These are phyloP conservation scores for Alces alces DNA, from an alignment of 2,113 vertebrate genomes.

Conservation along the genomic window DNA sequence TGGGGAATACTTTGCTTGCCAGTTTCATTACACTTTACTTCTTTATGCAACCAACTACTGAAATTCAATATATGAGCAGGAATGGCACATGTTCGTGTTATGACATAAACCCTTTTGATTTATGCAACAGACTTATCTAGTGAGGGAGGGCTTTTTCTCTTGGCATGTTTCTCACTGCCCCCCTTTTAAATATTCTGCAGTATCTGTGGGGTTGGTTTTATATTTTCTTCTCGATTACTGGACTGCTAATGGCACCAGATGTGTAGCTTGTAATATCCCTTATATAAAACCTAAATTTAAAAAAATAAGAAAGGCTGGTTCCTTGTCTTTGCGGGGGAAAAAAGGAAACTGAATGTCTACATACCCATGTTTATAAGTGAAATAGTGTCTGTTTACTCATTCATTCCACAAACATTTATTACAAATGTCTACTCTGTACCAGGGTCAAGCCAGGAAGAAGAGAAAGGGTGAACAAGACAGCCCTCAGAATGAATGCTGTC, in stretches of 20 bases:
- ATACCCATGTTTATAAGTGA: not conserved
- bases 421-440: not conserved
- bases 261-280: not conserved
- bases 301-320: not conserved
- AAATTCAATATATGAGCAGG: conserved; percentile 83
- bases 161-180: conserved; percentile 2
- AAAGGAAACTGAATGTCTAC: not conserved
- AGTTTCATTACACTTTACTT: conserved; percentile 84
- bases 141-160: conserved; percentile 31
- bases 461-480: not conserved
- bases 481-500: not conserved
- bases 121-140: conserved; percentile 75
- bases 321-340: not conserved
- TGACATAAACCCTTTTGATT: conserved; percentile 83
- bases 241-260: conserved; percentile 24
- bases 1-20: conserved; percentile 82
- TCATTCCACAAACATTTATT: not conserved
- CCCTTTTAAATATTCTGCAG: conserved; percentile 52
- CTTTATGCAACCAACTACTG: conserved; percentile 84
- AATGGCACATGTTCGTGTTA: conserved; percentile 79
- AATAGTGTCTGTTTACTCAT: not conserved
- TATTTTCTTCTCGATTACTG: conserved; percentile 44
- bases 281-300: conserved; percentile 30
- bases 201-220: conserved; percentile 18
- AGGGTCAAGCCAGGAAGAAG: not conserved